phyloP scores from a whole-genome alignment of 2,797 vertebrate species.

The Adelosebastes latens region DNA sequence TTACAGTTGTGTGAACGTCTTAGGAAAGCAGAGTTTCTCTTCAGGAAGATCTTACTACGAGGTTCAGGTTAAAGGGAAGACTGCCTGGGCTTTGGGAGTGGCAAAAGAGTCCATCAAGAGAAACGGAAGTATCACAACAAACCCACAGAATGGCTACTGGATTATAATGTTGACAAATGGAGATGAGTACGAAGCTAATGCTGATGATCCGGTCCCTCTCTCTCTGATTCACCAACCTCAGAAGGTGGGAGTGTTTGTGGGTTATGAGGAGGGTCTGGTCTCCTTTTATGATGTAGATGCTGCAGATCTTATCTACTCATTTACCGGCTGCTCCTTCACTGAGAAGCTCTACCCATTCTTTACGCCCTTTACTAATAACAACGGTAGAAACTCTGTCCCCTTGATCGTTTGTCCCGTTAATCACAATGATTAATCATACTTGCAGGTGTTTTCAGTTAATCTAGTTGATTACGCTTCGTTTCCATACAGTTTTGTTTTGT shows the following conservation, averaged over 20 bases:
- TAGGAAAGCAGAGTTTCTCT: too few species aligned
- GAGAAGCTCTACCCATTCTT: background rate
- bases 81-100: too few species aligned
- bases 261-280: too few species aligned
- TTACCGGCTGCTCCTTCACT: too few species aligned
- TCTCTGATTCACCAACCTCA: background rate
- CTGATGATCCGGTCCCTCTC: background rate
- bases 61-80: too few species aligned
- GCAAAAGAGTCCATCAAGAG: background rate
- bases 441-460: background rate
- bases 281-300: too few species aligned
- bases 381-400: constrained; percentile 9
- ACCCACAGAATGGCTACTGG: background rate
- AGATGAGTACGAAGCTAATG: background rate
- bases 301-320: too few species aligned
- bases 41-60: too few species aligned
- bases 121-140: background rate
- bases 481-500: too few species aligned
- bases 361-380: background rate
- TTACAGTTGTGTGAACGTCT: fast-evolving
- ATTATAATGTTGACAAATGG: background rate
- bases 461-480: background rate
- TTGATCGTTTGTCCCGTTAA: constrained; percentile 7
- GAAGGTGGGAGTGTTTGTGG: too few species aligned
- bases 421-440: background rate